phyloP scores from a whole-genome alignment of 2,797 vertebrate species.

The Tenualosa thibaudeaui region DNA sequence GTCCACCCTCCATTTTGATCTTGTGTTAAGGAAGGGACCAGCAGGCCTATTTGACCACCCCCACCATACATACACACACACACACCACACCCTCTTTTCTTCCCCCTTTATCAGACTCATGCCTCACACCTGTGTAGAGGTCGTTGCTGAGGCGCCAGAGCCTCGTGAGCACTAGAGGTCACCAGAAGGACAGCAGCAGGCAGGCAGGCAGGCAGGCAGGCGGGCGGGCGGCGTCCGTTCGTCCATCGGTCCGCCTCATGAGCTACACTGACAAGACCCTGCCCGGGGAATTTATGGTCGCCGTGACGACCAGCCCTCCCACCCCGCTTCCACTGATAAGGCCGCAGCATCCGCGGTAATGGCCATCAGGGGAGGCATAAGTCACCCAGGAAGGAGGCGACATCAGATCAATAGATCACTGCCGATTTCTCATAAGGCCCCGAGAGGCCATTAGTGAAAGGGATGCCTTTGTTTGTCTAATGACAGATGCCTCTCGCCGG shows the following conservation, averaged over 20 bases:
- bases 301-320: constrained; percentile 52
- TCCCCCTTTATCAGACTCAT: background rate
- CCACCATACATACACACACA: no score
- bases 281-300: constrained; percentile 65
- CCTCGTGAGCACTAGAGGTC: constrained; percentile 3
- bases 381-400: constrained; percentile 74
- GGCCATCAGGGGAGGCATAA: constrained; percentile 75
- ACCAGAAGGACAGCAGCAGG: background rate
- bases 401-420: constrained; percentile 76
- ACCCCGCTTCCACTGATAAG: constrained; percentile 75
- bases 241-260: background rate
- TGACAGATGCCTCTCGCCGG: background rate
- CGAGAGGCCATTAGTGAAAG: constrained; percentile 68
- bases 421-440: constrained; percentile 59
- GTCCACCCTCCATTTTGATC: constrained; percentile 56
- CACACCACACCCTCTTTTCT: no score
- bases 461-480: constrained; percentile 70
- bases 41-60: constrained; percentile 71
- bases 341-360: constrained; percentile 73
- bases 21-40: constrained; percentile 64
- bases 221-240: background rate
- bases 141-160: background rate
- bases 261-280: constrained; percentile 49
- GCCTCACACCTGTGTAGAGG: constrained; percentile 14
- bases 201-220: background rate